phyloP scores from a whole-genome alignment of 2,888 invertebrate genomes.

The Erebia ligea region DNA sequence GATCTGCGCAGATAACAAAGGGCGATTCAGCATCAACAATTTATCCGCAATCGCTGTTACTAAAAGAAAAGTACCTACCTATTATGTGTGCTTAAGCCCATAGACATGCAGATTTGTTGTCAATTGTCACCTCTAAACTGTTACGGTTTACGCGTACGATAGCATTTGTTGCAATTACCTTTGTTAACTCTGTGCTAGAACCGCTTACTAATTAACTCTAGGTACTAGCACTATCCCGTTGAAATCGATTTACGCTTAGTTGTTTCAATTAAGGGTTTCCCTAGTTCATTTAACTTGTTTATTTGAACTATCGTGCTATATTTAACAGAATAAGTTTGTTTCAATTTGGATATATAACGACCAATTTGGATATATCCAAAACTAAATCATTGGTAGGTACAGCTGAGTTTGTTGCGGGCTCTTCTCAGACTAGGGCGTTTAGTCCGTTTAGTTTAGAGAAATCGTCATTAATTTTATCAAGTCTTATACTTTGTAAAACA shows the following conservation, averaged over 20 bases:
- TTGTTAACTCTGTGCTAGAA: conserved; percentile 18
- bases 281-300: conserved; percentile 21
- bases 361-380: too few relatives aligned
- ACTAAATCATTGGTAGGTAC: too few relatives aligned
- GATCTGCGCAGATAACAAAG: too few relatives aligned
- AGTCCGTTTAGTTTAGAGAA: too few relatives aligned
- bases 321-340: conserved; percentile 1
- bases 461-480: too few relatives aligned
- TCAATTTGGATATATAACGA: too few relatives aligned
- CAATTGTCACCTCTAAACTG: conserved; percentile 20
- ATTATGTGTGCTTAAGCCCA: background rate
- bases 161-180: conserved; percentile 25
- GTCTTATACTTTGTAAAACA: too few relatives aligned
- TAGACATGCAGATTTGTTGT: conserved; percentile 3
- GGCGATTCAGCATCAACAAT: too few relatives aligned
- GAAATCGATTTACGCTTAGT: conserved; percentile 22
- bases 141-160: conserved; percentile 14
- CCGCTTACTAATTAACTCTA: conserved; percentile 23
- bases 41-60: background rate
- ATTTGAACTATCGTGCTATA: conserved; percentile 1
- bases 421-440: too few relatives aligned
- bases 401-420: too few relatives aligned
- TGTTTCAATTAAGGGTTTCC: conserved; percentile 18
- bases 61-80: background rate
- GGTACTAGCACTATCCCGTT: conserved; percentile 19